Evolutionary conservation across 2,113 vertebrate genomes (phyloP).

Genomic region (Coptodon bakossiorum): DNA sequence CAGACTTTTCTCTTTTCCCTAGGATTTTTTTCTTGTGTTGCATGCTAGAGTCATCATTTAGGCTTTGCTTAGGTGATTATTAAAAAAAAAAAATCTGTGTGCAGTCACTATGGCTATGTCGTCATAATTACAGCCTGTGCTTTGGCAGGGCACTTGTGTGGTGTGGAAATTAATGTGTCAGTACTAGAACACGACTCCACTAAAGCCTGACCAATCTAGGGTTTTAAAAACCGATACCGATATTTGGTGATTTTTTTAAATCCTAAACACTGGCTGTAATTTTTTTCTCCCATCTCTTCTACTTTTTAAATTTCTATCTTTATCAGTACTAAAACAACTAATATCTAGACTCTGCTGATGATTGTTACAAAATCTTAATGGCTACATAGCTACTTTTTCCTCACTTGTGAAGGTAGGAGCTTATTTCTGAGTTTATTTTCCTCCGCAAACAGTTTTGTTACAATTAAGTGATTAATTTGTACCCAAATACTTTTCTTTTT

Average conservation of each 20-base stretch:
- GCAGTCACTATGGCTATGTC: neutral
- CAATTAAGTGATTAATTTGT: neutral
- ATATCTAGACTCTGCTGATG: neutral
- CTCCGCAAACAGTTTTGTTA: neutral
- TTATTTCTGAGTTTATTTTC: neutral
- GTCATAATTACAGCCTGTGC: neutral
- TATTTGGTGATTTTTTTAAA: neutral
- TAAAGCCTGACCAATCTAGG: neutral
- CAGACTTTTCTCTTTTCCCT: neutral
- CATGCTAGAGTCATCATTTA: neutral
- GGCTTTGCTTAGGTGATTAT: neutral
- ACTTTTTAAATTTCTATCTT: neutral
- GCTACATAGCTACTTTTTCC: neutral
- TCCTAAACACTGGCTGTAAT: neutral
- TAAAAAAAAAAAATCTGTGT: neutral
- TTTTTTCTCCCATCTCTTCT: neutral
- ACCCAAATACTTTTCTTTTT: neutral
- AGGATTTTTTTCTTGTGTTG: neutral
- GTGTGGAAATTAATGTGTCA: slow-evolving; percentile 1
- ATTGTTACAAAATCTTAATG: neutral
- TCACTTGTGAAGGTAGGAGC: neutral
- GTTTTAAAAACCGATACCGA: neutral
- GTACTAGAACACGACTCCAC: neutral
- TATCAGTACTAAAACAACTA: neutral
- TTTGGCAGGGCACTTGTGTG: neutral